phyloP scores from a whole-genome alignment of 2,888 invertebrate genomes.

The Argyresthia goedartella region DNA sequence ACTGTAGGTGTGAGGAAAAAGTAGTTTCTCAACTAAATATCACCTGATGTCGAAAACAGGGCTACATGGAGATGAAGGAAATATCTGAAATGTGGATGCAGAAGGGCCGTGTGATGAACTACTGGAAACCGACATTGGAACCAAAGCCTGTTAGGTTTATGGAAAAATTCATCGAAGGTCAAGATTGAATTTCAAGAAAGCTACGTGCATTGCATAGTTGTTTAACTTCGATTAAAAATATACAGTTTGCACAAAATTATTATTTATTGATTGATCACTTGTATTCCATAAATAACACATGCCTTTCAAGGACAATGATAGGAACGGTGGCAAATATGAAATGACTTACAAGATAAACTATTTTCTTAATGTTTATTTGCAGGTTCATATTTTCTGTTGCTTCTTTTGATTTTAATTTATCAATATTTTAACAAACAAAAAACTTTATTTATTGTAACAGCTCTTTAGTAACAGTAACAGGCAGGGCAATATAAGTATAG shows the following conservation, averaged over 20 bases:
- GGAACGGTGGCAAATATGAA: background rate
- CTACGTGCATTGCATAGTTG: no score
- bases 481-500: no score
- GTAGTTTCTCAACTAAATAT: no score
- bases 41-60: constrained; percentile 59
- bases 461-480: no score
- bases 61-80: constrained; percentile 94
- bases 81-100: constrained; percentile 88
- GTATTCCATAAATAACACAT: constrained; percentile 40
- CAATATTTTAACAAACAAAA: background rate
- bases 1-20: no score
- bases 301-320: constrained; percentile 32
- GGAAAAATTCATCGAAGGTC: constrained; percentile 84
- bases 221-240: background rate
- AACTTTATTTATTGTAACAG: background rate
- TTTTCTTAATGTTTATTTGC: background rate
- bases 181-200: background rate
- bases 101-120: constrained; percentile 84
- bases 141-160: constrained; percentile 88
- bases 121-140: constrained; percentile 84
- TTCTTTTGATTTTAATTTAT: background rate
- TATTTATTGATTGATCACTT: constrained; percentile 48
- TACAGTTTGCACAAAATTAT: constrained; percentile 33
- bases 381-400: background rate
- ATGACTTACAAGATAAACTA: background rate